Conservation (phyloP, 1,140 invertebrate species). For the Drosophila littoralis region DNA sequence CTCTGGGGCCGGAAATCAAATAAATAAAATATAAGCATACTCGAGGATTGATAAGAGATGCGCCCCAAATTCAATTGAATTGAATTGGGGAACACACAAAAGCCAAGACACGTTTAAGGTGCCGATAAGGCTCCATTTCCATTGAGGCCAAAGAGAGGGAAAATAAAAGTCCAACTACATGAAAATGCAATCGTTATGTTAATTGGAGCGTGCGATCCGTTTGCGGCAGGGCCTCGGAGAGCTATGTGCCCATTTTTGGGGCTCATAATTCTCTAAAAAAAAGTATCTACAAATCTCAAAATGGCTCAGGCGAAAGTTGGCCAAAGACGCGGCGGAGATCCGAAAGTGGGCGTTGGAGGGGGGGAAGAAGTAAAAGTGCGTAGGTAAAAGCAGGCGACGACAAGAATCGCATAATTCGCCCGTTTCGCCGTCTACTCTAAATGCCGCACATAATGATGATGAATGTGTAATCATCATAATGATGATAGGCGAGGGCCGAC, state of each 20-base stretch:
- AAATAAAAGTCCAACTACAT: background rate
- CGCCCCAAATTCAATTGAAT: conserved; percentile 36
- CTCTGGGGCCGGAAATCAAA: background rate
- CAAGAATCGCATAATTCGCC: conserved; percentile 32
- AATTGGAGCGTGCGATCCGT: conserved; percentile 76
- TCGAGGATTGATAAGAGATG: conserved; percentile 10
- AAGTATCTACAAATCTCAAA: conserved; percentile 14
- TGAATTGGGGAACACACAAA: background rate
- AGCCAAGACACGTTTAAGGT: conserved; percentile 21
- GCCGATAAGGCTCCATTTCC: conserved; percentile 31
- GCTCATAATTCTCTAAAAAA: conserved; percentile 37
- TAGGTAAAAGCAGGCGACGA: conserved; percentile 64
- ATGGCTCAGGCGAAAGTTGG: conserved; percentile 61
- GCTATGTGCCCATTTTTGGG: conserved; percentile 14
- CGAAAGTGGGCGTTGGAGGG: background rate
- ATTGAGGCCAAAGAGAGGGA: background rate
- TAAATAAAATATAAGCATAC: conserved; percentile 14
- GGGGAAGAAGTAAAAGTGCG: conserved; percentile 69
- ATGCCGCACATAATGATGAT: conserved; percentile 67
- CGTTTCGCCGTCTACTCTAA: background rate
- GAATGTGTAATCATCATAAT: conserved; percentile 72
- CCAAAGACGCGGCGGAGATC: conserved; percentile 9
- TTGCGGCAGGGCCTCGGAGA: conserved; percentile 15
- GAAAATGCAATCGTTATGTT: conserved; percentile 20
- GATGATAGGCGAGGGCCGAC: conserved; percentile 47